Evolutionary conservation across 1,140 invertebrate genomes (phyloP).

Genomic region (Drosophila ambigua): DNA sequence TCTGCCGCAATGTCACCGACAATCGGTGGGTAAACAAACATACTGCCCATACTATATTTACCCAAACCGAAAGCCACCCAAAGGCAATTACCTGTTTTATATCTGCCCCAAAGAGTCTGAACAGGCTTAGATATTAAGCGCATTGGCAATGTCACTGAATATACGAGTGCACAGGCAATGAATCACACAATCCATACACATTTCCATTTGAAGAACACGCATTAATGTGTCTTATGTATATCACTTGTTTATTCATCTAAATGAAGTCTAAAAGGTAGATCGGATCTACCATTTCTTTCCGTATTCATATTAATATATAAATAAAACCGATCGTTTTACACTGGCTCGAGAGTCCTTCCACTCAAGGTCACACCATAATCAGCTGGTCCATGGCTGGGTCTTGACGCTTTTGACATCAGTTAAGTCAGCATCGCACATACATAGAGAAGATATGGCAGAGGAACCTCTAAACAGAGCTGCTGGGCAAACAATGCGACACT

Average conservation of each 20-base stretch:
- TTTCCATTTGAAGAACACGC: background rate
- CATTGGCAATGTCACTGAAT: background rate
- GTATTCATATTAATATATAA: too few relatives aligned
- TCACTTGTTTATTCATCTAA: too few relatives aligned
- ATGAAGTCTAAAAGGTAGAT: too few relatives aligned
- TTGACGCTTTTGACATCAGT: too few relatives aligned
- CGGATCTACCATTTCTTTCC: background rate
- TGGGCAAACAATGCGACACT: background rate
- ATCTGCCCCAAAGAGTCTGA: constrained; percentile 6
- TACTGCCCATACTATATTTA: constrained; percentile 24
- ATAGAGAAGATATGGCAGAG: too few relatives aligned
- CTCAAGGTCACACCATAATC: too few relatives aligned
- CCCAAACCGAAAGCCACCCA: constrained; percentile 25
- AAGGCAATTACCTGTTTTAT: constrained; percentile 20
- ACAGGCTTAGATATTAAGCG: constrained; percentile 18
- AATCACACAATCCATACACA: background rate
- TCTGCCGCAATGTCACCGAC: constrained; percentile 55
- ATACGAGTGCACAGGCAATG: background rate
- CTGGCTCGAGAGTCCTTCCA: too few relatives aligned
- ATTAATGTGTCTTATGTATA: background rate
- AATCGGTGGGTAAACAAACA: constrained; percentile 55
- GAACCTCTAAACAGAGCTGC: background rate
- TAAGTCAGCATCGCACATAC: background rate
- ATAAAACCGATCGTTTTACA: too few relatives aligned
- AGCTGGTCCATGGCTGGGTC: too few relatives aligned